These are phyloP conservation scores for Seira sanloemensis DNA, from an alignment of 2,888 invertebrate genomes.

Conservation along the genomic window DNA sequence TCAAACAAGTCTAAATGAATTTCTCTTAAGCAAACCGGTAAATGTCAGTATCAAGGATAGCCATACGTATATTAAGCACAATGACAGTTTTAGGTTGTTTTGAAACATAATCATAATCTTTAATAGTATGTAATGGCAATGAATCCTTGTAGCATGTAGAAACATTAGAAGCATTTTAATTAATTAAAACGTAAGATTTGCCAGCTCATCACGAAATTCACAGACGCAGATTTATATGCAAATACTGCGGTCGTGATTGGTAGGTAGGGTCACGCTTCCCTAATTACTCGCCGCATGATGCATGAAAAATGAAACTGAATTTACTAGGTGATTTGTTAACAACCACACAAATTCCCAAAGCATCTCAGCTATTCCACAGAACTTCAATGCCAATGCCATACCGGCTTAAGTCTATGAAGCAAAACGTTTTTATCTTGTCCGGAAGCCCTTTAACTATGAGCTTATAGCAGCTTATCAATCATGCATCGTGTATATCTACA, in stretches of 20 bases:
- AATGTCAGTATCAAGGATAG: too few relatives aligned
- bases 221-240: neutral
- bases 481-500: neutral
- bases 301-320: constrained; percentile 12
- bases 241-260: neutral
- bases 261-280: constrained; percentile 6
- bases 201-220: neutral
- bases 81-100: too few relatives aligned
- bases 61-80: too few relatives aligned
- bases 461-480: constrained; percentile 3
- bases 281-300: neutral
- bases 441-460: constrained; percentile 4
- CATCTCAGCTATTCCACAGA: neutral
- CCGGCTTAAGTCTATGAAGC: neutral
- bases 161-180: neutral
- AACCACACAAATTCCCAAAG: neutral
- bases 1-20: too few relatives aligned
- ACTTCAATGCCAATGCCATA: too few relatives aligned
- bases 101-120: too few relatives aligned
- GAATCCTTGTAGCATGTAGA: too few relatives aligned
- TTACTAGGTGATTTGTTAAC: constrained; percentile 1
- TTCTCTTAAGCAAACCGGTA: too few relatives aligned
- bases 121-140: too few relatives aligned
- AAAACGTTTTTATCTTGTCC: constrained; percentile 8
- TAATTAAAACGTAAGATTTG: neutral